Conservation (phyloP, 1,140 invertebrate genomes). For the Melipona quadrifasciata region DNA sequence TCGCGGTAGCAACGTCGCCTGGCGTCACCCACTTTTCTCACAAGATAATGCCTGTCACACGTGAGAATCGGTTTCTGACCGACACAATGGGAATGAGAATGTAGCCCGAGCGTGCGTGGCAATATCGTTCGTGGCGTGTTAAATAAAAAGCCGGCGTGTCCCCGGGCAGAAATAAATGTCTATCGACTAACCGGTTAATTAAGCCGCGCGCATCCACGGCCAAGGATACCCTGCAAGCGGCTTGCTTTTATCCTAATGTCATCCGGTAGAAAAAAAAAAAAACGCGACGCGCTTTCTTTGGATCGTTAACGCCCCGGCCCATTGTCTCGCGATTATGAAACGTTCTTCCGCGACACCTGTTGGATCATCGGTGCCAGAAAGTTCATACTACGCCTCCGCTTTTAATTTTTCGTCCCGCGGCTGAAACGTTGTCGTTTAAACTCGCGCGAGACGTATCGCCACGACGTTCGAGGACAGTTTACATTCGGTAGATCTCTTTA, state of each 20-base stretch:
- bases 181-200: conserved; percentile 21
- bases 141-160: conserved; percentile 26
- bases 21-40: conserved; percentile 60
- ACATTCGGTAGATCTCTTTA: not conserved
- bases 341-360: conserved; percentile 22
- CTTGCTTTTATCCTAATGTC: conserved; percentile 8
- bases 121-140: not conserved
- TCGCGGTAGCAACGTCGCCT: conserved; percentile 21
- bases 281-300: conserved; percentile 1
- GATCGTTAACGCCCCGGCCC: not conserved
- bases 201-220: not conserved
- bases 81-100: conserved; percentile 41
- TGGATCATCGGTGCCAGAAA: not conserved
- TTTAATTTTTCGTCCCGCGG: not conserved
- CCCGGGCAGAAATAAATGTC: conserved; percentile 21
- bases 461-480: not conserved
- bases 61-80: conserved; percentile 43
- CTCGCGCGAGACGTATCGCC: not conserved
- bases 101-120: not conserved
- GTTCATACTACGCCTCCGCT: not conserved
- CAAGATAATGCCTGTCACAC: conserved; percentile 71
- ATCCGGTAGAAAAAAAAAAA: conserved; percentile 1
- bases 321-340: conserved; percentile 14
- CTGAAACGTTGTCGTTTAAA: not conserved
- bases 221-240: not conserved